Evolutionary conservation across 1,140 invertebrate species (phyloP), one percentile per base, ranked within the genome.

Genomic region (Orussus abietinus): DNA sequence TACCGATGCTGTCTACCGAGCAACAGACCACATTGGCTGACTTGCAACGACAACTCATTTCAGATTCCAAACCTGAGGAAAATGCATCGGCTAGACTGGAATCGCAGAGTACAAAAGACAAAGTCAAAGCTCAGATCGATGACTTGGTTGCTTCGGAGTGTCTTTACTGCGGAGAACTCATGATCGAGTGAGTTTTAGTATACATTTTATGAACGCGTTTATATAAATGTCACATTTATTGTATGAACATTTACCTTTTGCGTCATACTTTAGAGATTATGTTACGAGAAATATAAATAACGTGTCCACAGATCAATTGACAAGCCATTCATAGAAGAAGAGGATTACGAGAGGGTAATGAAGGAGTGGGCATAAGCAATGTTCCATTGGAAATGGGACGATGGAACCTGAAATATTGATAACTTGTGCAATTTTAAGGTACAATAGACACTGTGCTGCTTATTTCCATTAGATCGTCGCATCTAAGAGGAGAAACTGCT

Each of bases 101-200:
- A 7, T 75, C 73, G 7, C 59, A 85, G n/a, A 80, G 81, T 0
- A 70, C 76, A 0, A 78, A 81, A 32, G 83, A 88, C 38, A 77
- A 85, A 47, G 69, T 90, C 0, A 82, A 88, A 69, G 75, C 80
- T 14, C 85, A 96, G 55, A 82, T 96, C 20, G 92, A 97, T 69
- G 84, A 92, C 48, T 80, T 97, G 1, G 75, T 97, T 5, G 92
- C 91, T 1, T 83, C 82, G 4, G 93, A 98, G 67, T 98, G 95
- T 69, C 72, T 95, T 1, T 94, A 88, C 64, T 98, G 95, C 73
- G 93, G 94, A 5, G 88, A 92, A 56, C 77, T 88, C 53, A 92
- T 96, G 82, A 93, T 98, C 47, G 81, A 83, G 62, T 86, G 51
- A 62, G 63, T 61, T 44, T 32, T 21, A 11, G 11, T 37, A 5